These are phyloP conservation scores for Trematocara macrostoma DNA, from an alignment of 2,113 vertebrate genomes.

Conservation along the genomic window DNA sequence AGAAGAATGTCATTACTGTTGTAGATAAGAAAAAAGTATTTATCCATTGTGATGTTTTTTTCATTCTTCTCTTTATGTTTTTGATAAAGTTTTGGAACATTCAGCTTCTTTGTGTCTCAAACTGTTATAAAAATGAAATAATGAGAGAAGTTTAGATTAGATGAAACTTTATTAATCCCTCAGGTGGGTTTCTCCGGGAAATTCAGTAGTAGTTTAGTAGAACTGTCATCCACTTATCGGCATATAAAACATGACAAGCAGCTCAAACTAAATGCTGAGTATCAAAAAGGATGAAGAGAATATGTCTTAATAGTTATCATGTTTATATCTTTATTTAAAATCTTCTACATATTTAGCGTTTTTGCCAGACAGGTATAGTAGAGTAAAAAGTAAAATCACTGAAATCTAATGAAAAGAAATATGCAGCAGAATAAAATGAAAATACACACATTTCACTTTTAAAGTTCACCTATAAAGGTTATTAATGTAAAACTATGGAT, in stretches of 20 bases:
- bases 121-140: accelerated
- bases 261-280: not conserved
- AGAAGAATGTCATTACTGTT: not conserved
- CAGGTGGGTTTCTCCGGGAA: accelerated
- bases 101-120: not conserved
- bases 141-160: not conserved
- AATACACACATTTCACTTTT: not conserved
- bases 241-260: not conserved
- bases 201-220: not conserved
- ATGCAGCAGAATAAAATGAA: not conserved
- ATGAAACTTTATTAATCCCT: not conserved
- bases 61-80: not conserved
- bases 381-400: not conserved
- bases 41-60: not conserved
- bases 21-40: not conserved
- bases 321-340: not conserved
- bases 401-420: not conserved
- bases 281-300: not conserved
- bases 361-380: not conserved
- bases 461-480: not conserved
- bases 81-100: not conserved
- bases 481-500: not conserved
- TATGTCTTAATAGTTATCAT: not conserved
- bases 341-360: accelerated
- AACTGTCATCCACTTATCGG: not conserved